Base-by-base conservation (phyloP, 30 jellyfish, hydroid and myxozoan species). In the Turritopsis dohrnii region DNA sequence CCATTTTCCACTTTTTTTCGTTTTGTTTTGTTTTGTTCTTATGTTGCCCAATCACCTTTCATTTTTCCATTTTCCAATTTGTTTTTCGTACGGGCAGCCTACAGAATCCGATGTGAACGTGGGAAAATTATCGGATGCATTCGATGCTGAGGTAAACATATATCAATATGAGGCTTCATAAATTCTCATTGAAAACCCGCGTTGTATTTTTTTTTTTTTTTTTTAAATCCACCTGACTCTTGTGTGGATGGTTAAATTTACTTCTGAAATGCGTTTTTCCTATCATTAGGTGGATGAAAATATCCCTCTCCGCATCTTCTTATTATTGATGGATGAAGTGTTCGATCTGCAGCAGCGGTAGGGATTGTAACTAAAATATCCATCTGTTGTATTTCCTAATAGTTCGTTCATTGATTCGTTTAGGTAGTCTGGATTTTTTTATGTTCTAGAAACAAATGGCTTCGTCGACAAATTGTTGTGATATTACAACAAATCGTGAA, bases 251-350 rank as follows among this genome's bases (percentile, higher is more conserved):
- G n/a, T n/a, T n/a, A n/a, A n/a, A n/a, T n/a, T n/a, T n/a, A n/a
- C n/a, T n/a, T n/a, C n/a, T n/a, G n/a, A n/a, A n/a, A n/a, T n/a
- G n/a, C n/a, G n/a, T n/a, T n/a, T n/a, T n/a, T n/a, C n/a, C n/a
- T n/a, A n/a, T n/a, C n/a, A n/a, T 13, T 54, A 85, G 95, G 96
- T 83, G 74, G 96, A 88, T 28, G 98, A 93, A 52, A 93, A 93
- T 72, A 93, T 93, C 9, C 98, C 98, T 18, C 74, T 93, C 73
- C 84, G 98, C 69, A 93, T 93, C 52, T 84, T 93, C 24, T 81
- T 93, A 20, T 71, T 93, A 71, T 77, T 93, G 77, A 93, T 93
- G 98, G 98, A 93, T 81, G 98, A 93, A 77, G 92, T 93, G 16
- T 93, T 93, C 66, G 98, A 93, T 60, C 84, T 93, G 77, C 86